Conservation (phyloP, 2,113 vertebrate genomes). For the Xiphophorus couchianus region DNA sequence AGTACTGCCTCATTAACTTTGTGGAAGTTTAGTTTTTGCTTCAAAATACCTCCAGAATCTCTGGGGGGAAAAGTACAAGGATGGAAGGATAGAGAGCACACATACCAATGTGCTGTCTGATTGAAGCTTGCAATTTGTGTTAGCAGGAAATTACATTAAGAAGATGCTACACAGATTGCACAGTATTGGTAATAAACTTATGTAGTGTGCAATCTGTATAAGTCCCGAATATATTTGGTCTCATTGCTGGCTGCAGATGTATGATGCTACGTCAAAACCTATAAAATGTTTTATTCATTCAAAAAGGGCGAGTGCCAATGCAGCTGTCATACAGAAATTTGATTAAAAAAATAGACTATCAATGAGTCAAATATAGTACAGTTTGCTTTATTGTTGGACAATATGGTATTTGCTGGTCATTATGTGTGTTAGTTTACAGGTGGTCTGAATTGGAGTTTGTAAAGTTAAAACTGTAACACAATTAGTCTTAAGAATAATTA, state of each 20-base stretch:
- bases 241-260: not conserved
- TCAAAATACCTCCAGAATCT: conserved; percentile 21
- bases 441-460: no score
- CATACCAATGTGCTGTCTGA: not conserved
- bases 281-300: not conserved
- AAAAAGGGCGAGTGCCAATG: not conserved
- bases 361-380: not conserved
- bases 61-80: not conserved
- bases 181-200: not conserved
- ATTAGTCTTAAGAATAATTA: not conserved
- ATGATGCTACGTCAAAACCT: not conserved
- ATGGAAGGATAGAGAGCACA: not conserved
- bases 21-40: conserved; percentile 18
- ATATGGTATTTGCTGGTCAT: not conserved
- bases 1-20: conserved; percentile 46
- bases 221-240: not conserved
- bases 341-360: no score
- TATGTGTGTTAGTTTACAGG: no score
- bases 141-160: not conserved
- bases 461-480: not conserved
- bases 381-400: not conserved
- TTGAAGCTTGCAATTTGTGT: not conserved
- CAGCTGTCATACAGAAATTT: no score
- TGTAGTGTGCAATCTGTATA: not conserved
- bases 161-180: not conserved